Evolutionary conservation across 1,140 invertebrate species (phyloP), one percentile per base, ranked within the genome.

Genomic region (Drosophila kanapiae): DNA sequence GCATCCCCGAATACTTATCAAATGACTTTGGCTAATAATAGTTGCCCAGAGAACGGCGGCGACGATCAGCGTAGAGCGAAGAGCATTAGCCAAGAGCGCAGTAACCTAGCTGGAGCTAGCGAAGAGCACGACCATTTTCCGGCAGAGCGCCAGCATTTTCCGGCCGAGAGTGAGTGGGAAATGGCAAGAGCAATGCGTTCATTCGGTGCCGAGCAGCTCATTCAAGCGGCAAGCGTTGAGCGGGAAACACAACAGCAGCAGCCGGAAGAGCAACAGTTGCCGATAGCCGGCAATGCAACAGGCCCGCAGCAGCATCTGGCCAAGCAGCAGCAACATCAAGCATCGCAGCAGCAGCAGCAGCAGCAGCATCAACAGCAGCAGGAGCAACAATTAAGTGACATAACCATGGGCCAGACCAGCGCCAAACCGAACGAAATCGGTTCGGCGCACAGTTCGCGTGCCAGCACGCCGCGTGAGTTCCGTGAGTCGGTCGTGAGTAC

Each of bases 21-120:
- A 92, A 92, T 92, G 87, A 88, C 91, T 78, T 82, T 82, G 91
- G 86, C 91, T 92, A 92, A 92, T 88, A 91, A 91, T 92, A 92
- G 84, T 56, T 56, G 53, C 80, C 14, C 56, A 29, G 60, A 79
- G 74, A 80, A 82, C 29, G 31, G 59, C 18, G 18, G n/a, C 18
- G 11, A 38, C 53, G 53, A 56, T 56, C 74, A 45, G 47, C 72
- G 35, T 43, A 74, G 63, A 64, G 72, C 27, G 61, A 71, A 74
- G 71, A 67, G 53, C 14, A 0, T 27, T 16, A 23, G 33, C 53
- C 35, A 83, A 75, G 60, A 57, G 53, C 16, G 31, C 57, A 87
- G 84, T 88, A 87, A 87, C 75, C 71, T 80, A 84, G 84, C 84
- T 90, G 84, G 83, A 86, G 80, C 63, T 60, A 45, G 5, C 29